Conservation (phyloP, 1,140 invertebrate species). For the Papilio glaucus region DNA sequence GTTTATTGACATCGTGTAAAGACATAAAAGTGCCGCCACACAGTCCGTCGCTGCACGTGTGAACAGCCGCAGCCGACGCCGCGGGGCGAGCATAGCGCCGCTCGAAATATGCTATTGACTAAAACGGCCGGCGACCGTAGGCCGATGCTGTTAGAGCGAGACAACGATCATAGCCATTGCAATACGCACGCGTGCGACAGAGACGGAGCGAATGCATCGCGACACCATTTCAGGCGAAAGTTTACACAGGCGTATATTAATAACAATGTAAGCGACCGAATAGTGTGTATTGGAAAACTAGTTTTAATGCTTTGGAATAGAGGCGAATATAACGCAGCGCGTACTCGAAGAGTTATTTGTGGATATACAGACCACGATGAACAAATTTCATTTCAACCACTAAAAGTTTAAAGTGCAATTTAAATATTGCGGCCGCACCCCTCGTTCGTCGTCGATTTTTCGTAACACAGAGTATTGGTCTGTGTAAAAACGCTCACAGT, state of each 20-base stretch:
- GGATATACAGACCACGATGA: slow-evolving; percentile 64
- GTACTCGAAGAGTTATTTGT: slow-evolving; percentile 57
- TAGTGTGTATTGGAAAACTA: slow-evolving; percentile 16
- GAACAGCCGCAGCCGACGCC: slow-evolving; percentile 24
- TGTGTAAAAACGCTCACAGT: not conserved
- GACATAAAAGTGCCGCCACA: not conserved
- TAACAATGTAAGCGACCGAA: slow-evolving; percentile 44
- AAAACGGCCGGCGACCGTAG: slow-evolving; percentile 47
- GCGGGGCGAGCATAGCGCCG: slow-evolving; percentile 50
- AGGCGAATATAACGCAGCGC: slow-evolving; percentile 33
- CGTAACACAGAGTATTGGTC: not conserved
- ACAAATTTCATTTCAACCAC: slow-evolving; percentile 79
- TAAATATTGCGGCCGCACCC: slow-evolving; percentile 65
- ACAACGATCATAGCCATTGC: slow-evolving; percentile 35
- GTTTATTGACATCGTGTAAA: not conserved
- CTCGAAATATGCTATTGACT: slow-evolving; percentile 59
- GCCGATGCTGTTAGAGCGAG: slow-evolving; percentile 49
- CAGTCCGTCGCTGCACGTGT: not conserved
- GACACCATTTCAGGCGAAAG: slow-evolving; percentile 72
- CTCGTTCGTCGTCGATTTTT: slow-evolving; percentile 27
- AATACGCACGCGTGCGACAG: slow-evolving; percentile 35
- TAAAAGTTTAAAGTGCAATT: slow-evolving; percentile 79
- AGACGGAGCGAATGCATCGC: slow-evolving; percentile 59
- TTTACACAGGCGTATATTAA: slow-evolving; percentile 40
- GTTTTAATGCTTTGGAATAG: slow-evolving; percentile 31